Evolutionary conservation across 1,140 invertebrate species (phyloP), one percentile per base, ranked within the genome.

Genomic region (Hycleus phaleratus): DNA sequence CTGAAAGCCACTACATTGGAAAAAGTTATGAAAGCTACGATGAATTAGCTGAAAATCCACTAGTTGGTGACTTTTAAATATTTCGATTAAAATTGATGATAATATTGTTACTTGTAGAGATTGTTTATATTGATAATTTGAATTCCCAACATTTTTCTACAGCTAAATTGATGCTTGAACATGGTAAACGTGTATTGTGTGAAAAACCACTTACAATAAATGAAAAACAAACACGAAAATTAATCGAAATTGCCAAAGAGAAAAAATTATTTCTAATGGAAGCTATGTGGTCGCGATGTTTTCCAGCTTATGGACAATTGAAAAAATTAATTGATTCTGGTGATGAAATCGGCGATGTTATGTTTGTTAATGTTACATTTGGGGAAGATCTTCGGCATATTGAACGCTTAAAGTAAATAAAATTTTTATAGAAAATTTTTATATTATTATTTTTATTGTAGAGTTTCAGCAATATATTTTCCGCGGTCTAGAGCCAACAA

Each of bases 141-240:
- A 84, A 90, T 67, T 74, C 82, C 2, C 72, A 82, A 26, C 91
- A 93, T 71, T 83, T 82, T 44, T 72, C 79, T 26, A 66, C 86
- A 4, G 76, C 79, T 0, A 85, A 84, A 67, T 56, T 90, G 61
- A 85, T 87, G 77, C 70, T 93, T 8, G 78, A 84, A 57, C 78
- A 82, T 66, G 86, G 86, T 1, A 93, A 93, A 72, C 83, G 88
- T 64, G 85, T 93, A 2, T 71, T 95, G 1, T 90, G 88, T 68
- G 91, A 95, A 71, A 95, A 94, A 73, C 88, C 91, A 1, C 70
- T 93, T 46, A 85, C 84, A 18, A 71, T 92, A 69, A 91, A 87
- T 68, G 69, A 77, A 11, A 83, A 84, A 60, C 80, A 89, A 73
- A 78, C 82, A 0, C 73, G 76, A 50, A 78, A 81, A 60, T 64